Base-by-base conservation (phyloP, 2,797 vertebrate genomes). In the Melanotaenia trifasciata region DNA sequence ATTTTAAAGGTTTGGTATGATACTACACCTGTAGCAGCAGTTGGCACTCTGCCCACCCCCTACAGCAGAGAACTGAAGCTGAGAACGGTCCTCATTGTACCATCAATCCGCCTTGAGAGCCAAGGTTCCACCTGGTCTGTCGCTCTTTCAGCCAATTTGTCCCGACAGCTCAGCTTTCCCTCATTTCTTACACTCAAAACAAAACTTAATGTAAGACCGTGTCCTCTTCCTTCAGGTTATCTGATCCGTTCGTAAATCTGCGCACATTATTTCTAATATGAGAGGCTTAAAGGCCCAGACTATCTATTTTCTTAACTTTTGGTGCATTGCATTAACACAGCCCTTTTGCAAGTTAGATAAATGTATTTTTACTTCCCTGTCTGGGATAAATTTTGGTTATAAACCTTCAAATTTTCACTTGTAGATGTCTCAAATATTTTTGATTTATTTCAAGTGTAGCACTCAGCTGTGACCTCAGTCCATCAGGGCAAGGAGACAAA, bases 51-150 rank as follows among this genome's bases (percentile, higher is more conserved):
- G 0, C 32, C 53, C 59, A 2, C 26, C 24, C 24, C 18, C 22
- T n/a, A 63, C 58, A 67, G 76, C 67, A 32, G 77, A 74, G 56
- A 90, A 85, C 81, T 64, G 72, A 74, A 87, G 70, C 78, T 57
- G 73, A 51, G 54, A 60, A 8, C 14, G 70, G 51, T 89, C 86
- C 82, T 82, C 28, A 11, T 22, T 60, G 85, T 33, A 53, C 81
- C 80, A 85, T 92, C 81, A 89, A 88, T 89, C 88, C 84, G 20
- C n/a, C 67, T 63, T 51, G 73, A 73, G 79, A 53, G 68, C 56
- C 14, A 26, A 78, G 61, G 59, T 35, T 62, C 35, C 78, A 40
- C 74, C 53, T 67, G 69, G 36, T 20, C 47, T 36, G 38, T 78
- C 61, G 79, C 67, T 64, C 73, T 72, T 80, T 72, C 47, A 20